Conservation (phyloP, 1,140 invertebrate genomes). For the Tetraneura akinire region DNA sequence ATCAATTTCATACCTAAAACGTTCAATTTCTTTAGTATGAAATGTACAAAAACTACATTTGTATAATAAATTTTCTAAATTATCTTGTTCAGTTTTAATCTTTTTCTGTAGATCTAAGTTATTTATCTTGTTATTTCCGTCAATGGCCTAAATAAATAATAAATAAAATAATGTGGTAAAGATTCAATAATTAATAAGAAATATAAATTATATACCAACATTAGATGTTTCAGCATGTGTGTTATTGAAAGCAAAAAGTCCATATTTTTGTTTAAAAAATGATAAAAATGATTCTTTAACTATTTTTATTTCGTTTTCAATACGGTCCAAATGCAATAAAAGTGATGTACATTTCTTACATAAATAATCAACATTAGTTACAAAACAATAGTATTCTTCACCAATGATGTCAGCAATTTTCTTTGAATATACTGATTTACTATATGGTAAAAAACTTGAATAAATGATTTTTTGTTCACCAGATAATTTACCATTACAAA, state of each 20-base stretch:
- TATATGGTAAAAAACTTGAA: conserved; percentile 51
- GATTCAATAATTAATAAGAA: neutral
- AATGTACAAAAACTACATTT: conserved; percentile 53
- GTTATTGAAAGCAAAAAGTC: neutral
- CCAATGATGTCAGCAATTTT: conserved; percentile 55
- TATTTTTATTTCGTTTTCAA: conserved; percentile 54
- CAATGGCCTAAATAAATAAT: neutral
- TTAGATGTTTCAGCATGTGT: neutral
- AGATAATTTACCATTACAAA: conserved; percentile 53
- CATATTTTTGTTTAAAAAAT: conserved; percentile 54
- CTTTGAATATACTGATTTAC: conserved; percentile 52
- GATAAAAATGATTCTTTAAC: conserved; percentile 53
- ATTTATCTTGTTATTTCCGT: conserved; percentile 33
- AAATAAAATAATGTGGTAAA: neutral
- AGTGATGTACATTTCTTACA: conserved; percentile 54
- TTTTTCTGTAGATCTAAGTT: conserved; percentile 16
- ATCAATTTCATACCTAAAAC: conserved; percentile 45
- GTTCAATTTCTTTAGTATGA: conserved; percentile 52
- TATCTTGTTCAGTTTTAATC: conserved; percentile 12
- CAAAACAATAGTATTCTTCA: conserved; percentile 55
- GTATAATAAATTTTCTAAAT: conserved; percentile 52
- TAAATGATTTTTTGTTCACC: conserved; percentile 51
- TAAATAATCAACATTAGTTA: conserved; percentile 53
- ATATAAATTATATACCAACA: neutral
- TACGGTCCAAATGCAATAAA: conserved; percentile 54